These are phyloP conservation scores for Ataeniobius toweri DNA, from an alignment of 2,797 vertebrate genomes.

Conservation along the genomic window DNA sequence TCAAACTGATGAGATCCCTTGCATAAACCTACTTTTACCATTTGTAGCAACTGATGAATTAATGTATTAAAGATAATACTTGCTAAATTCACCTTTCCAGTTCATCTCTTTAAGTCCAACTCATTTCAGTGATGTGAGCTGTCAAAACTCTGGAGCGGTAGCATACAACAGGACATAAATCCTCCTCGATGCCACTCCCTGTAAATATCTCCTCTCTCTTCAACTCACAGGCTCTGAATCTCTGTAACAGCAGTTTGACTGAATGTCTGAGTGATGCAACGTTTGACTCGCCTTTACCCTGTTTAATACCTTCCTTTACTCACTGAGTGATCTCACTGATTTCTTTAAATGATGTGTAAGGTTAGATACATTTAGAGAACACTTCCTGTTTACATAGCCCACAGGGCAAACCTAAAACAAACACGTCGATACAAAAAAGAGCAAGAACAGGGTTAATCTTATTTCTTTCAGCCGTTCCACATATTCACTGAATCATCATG, in stretches of 20 bases:
- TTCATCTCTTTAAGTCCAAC: conserved; percentile 30
- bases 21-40: conserved; percentile 28
- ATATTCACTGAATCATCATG: neutral
- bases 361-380: conserved; percentile 28
- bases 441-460: conserved; percentile 12
- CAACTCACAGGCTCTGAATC: conserved; percentile 20
- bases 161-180: conserved; percentile 25
- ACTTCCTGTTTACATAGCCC: conserved; percentile 28
- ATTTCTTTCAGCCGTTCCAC: neutral
- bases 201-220: conserved; percentile 10
- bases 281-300: conserved; percentile 22
- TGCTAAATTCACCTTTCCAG: conserved; percentile 29
- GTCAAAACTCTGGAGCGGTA: conserved; percentile 25
- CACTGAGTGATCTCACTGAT: conserved; percentile 31
- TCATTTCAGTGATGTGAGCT: conserved; percentile 38
- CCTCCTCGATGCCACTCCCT: conserved; percentile 22
- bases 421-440: neutral
- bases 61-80: conserved; percentile 32
- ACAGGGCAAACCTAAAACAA: conserved; percentile 17
- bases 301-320: conserved; percentile 23
- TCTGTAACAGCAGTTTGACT: conserved; percentile 11
- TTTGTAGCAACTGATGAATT: conserved; percentile 41
- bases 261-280: conserved; percentile 30
- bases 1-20: conserved; percentile 30
- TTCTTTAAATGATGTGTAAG: conserved; percentile 37